Conservation (phyloP, 2,113 vertebrate genomes). For the Numida meleagris region DNA sequence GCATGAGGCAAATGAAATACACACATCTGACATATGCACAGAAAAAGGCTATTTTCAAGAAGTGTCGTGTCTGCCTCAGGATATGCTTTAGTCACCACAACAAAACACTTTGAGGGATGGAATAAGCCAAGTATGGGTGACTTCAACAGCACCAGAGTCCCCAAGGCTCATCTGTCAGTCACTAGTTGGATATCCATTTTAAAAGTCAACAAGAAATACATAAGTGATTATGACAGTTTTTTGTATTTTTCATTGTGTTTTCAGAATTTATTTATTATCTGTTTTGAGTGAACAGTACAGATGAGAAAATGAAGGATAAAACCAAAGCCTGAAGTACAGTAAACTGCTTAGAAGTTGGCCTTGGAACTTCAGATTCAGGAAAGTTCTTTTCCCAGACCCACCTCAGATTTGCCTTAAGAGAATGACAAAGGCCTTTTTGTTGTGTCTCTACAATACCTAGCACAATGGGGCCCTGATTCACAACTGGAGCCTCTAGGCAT, state of each 20-base stretch:
- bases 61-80: neutral
- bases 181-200: neutral
- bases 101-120: neutral
- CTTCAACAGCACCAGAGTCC: neutral
- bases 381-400: slow-evolving; percentile 44
- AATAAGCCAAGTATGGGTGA: neutral
- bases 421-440: slow-evolving; percentile 64
- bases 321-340: neutral
- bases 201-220: neutral
- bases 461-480: slow-evolving; percentile 54
- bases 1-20: neutral
- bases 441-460: slow-evolving; percentile 50
- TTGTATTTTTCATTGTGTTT: slow-evolving; percentile 13
- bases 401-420: slow-evolving; percentile 46
- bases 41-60: neutral
- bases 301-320: slow-evolving; percentile 39
- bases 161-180: neutral
- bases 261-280: neutral
- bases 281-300: neutral
- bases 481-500: slow-evolving; percentile 51
- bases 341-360: slow-evolving; percentile 15
- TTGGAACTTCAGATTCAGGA: neutral
- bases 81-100: neutral
- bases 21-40: neutral
- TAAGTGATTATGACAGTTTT: neutral